These are phyloP conservation scores for Urocyon cinereoargenteus DNA, from an alignment of 2,797 vertebrate genomes.

Conservation along the genomic window DNA sequence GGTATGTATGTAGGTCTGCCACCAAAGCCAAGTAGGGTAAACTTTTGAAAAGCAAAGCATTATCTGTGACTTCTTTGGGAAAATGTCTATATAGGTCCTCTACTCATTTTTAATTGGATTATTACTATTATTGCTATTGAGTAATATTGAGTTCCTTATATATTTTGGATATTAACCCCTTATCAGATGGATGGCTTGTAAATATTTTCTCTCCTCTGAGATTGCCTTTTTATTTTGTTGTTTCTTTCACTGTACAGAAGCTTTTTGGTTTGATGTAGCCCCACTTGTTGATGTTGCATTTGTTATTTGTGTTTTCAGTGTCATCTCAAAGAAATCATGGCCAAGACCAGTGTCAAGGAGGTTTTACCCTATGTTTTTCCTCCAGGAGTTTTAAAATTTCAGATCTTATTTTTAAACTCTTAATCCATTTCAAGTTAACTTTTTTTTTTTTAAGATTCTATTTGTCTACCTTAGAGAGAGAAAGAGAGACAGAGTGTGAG, in stretches of 20 bases:
- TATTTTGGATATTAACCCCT: too few relatives aligned
- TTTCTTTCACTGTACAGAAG: background rate
- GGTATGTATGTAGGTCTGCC: background rate
- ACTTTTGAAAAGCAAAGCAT: background rate
- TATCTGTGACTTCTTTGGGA: background rate
- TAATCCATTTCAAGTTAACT: background rate
- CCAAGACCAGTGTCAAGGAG: background rate
- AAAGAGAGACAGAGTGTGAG: too few relatives aligned
- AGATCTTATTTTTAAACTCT: background rate
- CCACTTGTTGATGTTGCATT: background rate
- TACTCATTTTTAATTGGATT: background rate
- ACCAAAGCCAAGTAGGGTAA: background rate
- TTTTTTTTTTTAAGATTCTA: background rate
- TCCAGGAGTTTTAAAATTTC: background rate
- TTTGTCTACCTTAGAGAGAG: too few relatives aligned
- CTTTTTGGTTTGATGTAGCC: background rate
- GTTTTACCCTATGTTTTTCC: background rate
- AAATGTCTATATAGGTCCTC: background rate
- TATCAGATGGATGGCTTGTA: background rate
- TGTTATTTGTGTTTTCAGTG: background rate
- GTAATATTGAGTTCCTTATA: background rate
- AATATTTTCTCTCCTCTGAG: background rate
- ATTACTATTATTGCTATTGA: background rate
- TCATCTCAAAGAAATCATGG: background rate
- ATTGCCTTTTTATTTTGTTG: background rate